Conservation (phyloP, 2,888 invertebrate species). For the Megastigmus dorsalis region DNA sequence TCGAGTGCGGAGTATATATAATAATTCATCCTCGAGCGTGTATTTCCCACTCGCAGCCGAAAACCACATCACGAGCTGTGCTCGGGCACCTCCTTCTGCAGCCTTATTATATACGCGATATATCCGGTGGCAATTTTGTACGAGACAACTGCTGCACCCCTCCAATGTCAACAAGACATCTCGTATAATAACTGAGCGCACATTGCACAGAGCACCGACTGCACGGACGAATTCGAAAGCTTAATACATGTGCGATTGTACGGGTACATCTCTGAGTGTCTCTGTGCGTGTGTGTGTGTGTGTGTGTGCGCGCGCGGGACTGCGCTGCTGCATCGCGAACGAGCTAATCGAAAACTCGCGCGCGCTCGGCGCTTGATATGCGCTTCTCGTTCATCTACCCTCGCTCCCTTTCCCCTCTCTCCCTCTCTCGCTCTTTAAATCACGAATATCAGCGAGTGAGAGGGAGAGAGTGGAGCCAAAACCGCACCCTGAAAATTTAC, state of each 20-base stretch:
- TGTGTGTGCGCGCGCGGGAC: neutral
- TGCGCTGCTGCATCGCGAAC: too few species aligned
- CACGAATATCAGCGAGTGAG: neutral
- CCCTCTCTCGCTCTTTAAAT: constrained; percentile 14
- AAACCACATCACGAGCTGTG: too few species aligned
- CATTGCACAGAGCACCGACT: too few species aligned
- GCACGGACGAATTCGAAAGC: neutral
- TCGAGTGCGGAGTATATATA: neutral
- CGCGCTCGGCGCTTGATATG: neutral
- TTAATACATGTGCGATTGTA: too few species aligned
- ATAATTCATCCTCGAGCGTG: too few species aligned
- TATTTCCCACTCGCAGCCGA: neutral
- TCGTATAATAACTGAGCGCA: too few species aligned
- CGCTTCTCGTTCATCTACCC: neutral
- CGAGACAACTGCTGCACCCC: neutral
- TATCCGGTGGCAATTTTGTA: neutral
- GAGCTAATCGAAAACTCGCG: constrained; percentile 41
- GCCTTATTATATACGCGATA: too few species aligned
- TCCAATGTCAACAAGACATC: constrained; percentile 1
- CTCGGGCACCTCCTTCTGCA: too few species aligned
- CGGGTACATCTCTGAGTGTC: too few species aligned
- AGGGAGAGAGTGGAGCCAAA: neutral
- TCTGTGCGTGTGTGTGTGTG: too few species aligned
- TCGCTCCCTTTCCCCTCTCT: neutral
- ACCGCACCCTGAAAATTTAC: constrained; percentile 36